Evolutionary conservation across 2,797 vertebrate genomes (phyloP).

Genomic region (Allobates femoralis): DNA sequence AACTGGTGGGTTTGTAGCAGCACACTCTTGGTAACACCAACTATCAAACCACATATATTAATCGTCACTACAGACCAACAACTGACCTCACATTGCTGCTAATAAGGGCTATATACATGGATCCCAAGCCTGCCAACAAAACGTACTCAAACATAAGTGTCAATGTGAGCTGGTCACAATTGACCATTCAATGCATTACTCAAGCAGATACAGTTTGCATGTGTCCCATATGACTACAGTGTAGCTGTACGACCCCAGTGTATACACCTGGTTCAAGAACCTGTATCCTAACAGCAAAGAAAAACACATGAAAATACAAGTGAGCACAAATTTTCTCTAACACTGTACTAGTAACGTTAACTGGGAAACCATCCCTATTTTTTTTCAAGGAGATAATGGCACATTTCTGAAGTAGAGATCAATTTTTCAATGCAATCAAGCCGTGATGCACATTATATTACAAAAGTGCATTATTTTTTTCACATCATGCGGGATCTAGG

Average conservation of each 20-base stretch:
- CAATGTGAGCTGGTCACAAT: not conserved
- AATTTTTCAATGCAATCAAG: not conserved
- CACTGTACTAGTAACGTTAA: conserved; percentile 45
- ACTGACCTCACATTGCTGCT: not conserved
- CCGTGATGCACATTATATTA: not conserved
- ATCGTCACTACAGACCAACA: not conserved
- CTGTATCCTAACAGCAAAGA: conserved; percentile 30
- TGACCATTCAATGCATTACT: not conserved
- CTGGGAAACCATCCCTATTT: not conserved
- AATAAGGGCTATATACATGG: not conserved
- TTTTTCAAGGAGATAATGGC: conserved; percentile 19
- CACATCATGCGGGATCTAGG: not conserved
- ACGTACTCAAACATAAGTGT: not conserved
- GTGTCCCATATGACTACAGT: not conserved
- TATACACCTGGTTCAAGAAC: conserved; percentile 15
- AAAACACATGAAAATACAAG: conserved; percentile 9
- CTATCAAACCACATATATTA: not conserved
- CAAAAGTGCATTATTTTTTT: not conserved
- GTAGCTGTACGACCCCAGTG: not conserved
- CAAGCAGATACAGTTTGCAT: not conserved
- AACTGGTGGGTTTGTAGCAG: not conserved
- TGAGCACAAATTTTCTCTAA: conserved; percentile 46
- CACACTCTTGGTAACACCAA: not conserved
- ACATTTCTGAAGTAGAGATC: conserved; percentile 20
- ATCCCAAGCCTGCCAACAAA: not conserved